Evolutionary conservation across 2,113 vertebrate species (phyloP).

Genomic region (Alectura lathami): DNA sequence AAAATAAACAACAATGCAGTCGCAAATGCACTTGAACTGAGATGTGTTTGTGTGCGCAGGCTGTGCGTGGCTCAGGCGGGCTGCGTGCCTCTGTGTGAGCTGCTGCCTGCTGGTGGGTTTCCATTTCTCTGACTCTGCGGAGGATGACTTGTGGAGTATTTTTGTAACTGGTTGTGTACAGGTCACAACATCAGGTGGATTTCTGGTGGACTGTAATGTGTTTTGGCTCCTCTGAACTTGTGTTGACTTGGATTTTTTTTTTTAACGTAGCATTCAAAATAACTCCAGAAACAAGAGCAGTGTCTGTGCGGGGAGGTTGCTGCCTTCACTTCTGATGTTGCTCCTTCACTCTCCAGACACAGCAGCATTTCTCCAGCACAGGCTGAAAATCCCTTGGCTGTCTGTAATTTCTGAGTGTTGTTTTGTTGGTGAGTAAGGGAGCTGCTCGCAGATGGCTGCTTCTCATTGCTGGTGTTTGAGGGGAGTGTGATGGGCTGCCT

Average conservation of each 20-base stretch:
- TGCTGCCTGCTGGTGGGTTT: not conserved
- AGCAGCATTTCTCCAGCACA: not conserved
- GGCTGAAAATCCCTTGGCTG: not conserved
- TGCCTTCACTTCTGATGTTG: not conserved
- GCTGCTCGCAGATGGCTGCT: not conserved
- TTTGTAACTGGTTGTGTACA: accelerated
- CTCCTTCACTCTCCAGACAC: not conserved
- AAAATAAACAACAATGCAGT: slow-evolving; percentile 53
- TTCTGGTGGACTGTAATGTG: not conserved
- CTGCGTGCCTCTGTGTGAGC: not conserved
- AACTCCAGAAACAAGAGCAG: not conserved
- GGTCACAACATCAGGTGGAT: not conserved
- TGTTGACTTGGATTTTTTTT: not conserved
- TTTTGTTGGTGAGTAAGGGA: not conserved
- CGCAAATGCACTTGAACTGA: slow-evolving; percentile 16
- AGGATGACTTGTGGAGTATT: not conserved
- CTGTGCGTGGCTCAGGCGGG: not conserved
- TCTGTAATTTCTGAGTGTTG: not conserved
- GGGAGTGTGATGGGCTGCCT: not conserved
- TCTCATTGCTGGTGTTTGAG: not conserved
- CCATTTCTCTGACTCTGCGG: not conserved
- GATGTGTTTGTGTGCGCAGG: not conserved
- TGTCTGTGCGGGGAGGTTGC: not conserved
- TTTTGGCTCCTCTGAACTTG: not conserved
- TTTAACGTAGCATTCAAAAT: not conserved